A percentile compares a stretch with the other conserved stretches of the same genome.
These are phyloP conservation scores for Cranoglanis bouderius DNA, from an alignment of 2,113 vertebrate genomes.

Conservation along the genomic window DNA sequence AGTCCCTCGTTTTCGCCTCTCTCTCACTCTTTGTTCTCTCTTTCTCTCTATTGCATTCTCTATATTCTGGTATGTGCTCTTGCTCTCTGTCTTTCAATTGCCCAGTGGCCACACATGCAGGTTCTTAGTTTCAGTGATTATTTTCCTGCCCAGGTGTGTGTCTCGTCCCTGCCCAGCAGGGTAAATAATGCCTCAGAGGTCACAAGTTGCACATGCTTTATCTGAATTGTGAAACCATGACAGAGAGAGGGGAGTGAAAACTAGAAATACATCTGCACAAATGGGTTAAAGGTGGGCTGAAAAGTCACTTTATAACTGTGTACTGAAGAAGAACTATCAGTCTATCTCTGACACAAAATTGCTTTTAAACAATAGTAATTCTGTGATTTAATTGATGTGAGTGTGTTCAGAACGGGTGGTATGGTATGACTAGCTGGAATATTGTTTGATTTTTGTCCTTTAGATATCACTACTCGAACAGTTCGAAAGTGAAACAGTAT, in stretches of 20 bases:
- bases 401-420: background rate
- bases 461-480: background rate
- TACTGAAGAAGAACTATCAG: background rate
- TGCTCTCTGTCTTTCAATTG: slow-evolving; percentile 4
- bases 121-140: slow-evolving; percentile 34
- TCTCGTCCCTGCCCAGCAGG: slow-evolving; percentile 8
- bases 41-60: background rate
- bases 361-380: background rate
- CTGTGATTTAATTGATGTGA: background rate
- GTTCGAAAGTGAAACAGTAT: background rate
- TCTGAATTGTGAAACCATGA: slow-evolving; percentile 45
- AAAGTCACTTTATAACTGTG: background rate
- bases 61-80: background rate
- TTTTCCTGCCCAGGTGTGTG: slow-evolving; percentile 42
- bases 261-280: background rate
- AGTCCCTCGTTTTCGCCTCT: background rate
- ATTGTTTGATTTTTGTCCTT: background rate
- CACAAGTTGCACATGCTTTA: slow-evolving; percentile 25
- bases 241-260: background rate
- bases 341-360: background rate
- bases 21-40: background rate
- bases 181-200: slow-evolving; percentile 39
- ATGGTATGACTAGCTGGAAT: background rate
- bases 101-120: background rate
- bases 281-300: background rate